A percentile compares a stretch with the other conserved stretches of the same genome.
These are phyloP conservation scores for Sinocyclocheilus anshuiensis DNA, from an alignment of 2,113 vertebrate genomes.

Conservation along the genomic window DNA sequence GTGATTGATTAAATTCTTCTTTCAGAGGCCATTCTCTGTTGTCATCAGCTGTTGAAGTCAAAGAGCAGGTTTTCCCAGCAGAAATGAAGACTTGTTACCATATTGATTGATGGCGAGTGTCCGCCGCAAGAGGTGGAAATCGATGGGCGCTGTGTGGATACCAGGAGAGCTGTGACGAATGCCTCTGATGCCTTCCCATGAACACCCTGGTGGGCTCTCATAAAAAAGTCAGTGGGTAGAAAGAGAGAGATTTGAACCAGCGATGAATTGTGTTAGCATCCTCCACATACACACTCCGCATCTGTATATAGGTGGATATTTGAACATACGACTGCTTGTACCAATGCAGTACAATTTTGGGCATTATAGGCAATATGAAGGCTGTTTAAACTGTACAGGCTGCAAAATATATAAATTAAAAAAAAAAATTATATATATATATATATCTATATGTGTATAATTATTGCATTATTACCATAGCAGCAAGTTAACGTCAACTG, in stretches of 20 bases:
- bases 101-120: conserved; percentile 76
- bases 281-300: not conserved
- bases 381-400: not conserved
- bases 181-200: conserved; percentile 63
- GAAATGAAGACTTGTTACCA: conserved; percentile 80
- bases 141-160: conserved; percentile 68
- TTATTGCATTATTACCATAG: too few species aligned
- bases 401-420: not conserved
- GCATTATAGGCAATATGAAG: not conserved
- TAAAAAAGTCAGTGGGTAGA: conserved; percentile 67
- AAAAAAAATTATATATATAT: too few species aligned
- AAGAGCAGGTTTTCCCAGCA: conserved; percentile 67
- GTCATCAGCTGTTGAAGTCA: conserved; percentile 49
- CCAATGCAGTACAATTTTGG: not conserved
- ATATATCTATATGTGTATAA: too few species aligned
- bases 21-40: not conserved
- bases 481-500: too few species aligned
- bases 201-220: conserved; percentile 66
- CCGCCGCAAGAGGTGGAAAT: conserved; percentile 71
- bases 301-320: not conserved
- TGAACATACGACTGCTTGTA: not conserved
- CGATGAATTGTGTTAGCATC: conserved; percentile 6
- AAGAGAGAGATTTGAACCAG: conserved; percentile 24
- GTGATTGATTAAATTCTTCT: not conserved
- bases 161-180: conserved; percentile 64